Evolutionary conservation across 2,113 vertebrate genomes (phyloP).

Genomic region (Passer domesticus): DNA sequence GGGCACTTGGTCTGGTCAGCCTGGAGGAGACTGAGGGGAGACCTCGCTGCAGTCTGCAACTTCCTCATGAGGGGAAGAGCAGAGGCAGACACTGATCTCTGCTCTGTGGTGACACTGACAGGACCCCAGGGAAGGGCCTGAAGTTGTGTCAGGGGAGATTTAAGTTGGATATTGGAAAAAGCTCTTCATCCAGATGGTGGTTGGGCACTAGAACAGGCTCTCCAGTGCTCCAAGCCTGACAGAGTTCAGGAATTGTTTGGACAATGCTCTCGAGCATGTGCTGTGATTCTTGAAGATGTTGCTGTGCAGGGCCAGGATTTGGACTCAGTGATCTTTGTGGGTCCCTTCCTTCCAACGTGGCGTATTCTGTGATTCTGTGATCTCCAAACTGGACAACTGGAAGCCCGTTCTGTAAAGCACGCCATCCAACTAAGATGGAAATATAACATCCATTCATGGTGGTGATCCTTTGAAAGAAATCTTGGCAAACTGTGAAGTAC

Average conservation of each 20-base stretch:
- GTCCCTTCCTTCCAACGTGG: not conserved
- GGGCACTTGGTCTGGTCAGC: not conserved
- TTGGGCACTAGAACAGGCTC: not conserved
- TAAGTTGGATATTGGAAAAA: not conserved
- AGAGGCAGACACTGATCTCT: too few relatives aligned
- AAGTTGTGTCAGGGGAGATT: not conserved
- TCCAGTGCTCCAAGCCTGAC: not conserved
- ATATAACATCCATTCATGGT: not conserved
- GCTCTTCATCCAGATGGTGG: not conserved
- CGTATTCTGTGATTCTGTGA: not conserved
- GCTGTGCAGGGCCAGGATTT: not conserved
- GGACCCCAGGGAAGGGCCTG: not conserved
- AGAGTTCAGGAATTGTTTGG: not conserved
- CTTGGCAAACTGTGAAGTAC: not conserved
- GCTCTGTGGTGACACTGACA: not conserved
- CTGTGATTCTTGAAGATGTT: not conserved
- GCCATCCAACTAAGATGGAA: not conserved
- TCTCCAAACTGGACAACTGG: not conserved
- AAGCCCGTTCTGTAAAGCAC: not conserved
- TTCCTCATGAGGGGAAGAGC: not conserved
- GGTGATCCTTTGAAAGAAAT: not conserved
- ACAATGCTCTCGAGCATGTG: rapidly evolving
- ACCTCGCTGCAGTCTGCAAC: rapidly evolving
- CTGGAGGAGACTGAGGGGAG: not conserved
- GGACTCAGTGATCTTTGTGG: not conserved